Evolutionary conservation across 2,888 invertebrate species (phyloP), one percentile per base, ranked within the genome.

Genomic region (Heteromurus nitidus): DNA sequence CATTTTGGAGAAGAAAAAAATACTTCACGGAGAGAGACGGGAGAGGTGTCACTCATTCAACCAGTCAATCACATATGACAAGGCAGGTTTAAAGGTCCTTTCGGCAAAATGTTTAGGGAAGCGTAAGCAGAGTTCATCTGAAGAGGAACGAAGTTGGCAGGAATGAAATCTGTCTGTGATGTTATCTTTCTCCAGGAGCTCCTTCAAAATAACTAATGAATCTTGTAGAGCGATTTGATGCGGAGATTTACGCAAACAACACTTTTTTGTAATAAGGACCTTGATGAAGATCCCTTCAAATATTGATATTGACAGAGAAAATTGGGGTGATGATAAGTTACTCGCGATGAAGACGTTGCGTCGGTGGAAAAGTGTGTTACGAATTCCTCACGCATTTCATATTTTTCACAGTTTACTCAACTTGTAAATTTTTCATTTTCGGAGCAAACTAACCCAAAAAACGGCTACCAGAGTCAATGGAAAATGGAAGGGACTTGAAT

Each of bases 231-330:
- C n/a, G n/a, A n/a, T n/a, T n/a, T n/a, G n/a, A n/a, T n/a, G n/a
- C n/a, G n/a, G n/a, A n/a, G n/a, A n/a, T n/a, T n/a, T n/a, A n/a
- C n/a, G n/a, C n/a, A n/a, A n/a, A n/a, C n/a, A n/a, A n/a, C n/a
- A n/a, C n/a, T n/a, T n/a, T n/a, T n/a, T n/a, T n/a, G n/a, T n/a
- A n/a, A n/a, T n/a, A n/a, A n/a, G n/a, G n/a, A n/a, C n/a, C n/a
- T n/a, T n/a, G n/a, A n/a, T n/a, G n/a, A n/a, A n/a, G n/a, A n/a
- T n/a, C n/a, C n/a, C n/a, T n/a, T n/a, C n/a, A 28, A 53, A 36
- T 70, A 70, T 62, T 79, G 77, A 70, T 79, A 79, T 64, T 79
- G 77, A 79, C 77, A 79, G 70, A 79, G 77, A 79, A 79, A 79
- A 64, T 70, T 70, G 68, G 47, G n/a, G 30, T 22, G 24, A 28